phyloP scores from a whole-genome alignment of 2,113 vertebrate species.

The Callithrix jacchus region DNA sequence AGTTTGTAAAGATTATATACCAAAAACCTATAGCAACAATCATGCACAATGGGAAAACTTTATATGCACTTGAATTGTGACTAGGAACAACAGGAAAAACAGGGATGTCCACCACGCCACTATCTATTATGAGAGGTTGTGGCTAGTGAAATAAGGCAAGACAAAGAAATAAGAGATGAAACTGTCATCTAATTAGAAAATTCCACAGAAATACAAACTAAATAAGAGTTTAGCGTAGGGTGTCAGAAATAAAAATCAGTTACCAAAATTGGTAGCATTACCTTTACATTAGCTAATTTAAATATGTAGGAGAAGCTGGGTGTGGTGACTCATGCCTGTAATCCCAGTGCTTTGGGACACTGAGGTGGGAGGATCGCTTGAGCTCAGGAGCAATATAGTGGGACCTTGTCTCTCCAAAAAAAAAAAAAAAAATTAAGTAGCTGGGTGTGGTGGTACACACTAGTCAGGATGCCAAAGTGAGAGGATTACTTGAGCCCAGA shows the following conservation, averaged over 20 bases:
- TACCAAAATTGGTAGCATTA: background rate
- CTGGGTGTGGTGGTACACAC: too few species aligned
- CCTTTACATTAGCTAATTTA: background rate
- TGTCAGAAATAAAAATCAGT: background rate
- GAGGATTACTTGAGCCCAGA: too few species aligned
- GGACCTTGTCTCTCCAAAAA: too few species aligned
- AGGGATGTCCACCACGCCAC: background rate
- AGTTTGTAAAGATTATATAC: background rate
- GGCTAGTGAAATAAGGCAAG: background rate
- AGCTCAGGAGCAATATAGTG: too few species aligned
- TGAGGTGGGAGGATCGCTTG: too few species aligned
- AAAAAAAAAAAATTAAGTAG: too few species aligned
- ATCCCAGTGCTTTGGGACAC: too few species aligned
- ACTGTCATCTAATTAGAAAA: background rate
- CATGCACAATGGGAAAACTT: too few species aligned
- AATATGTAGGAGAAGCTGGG: background rate
- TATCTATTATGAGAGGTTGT: background rate
- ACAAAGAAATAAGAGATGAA: background rate
- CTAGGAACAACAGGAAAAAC: background rate
- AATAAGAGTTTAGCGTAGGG: background rate
- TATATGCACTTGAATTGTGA: background rate
- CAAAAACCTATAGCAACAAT: background rate
- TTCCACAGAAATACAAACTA: background rate
- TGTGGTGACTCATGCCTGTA: too few species aligned
- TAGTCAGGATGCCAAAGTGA: too few species aligned